Percentiles rank a stretch among this genome's conserved stretches.
phyloP scores from a whole-genome alignment of 37 sponge, comb jelly and placozoan species.

The Chondrosia reniformis region DNA sequence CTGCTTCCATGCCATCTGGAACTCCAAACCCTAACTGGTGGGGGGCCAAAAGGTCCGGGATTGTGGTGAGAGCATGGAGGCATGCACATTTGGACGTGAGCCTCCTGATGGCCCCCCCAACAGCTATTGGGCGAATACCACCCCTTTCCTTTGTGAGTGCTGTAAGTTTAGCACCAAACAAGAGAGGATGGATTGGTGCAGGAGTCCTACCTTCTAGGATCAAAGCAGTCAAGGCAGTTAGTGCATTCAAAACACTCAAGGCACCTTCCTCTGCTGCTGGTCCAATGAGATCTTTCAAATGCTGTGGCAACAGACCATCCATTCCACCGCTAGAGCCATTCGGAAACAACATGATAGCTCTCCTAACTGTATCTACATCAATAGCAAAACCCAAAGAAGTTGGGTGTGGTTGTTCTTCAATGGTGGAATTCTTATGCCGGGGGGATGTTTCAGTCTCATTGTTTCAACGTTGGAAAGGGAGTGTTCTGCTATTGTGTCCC shows the following conservation, averaged over 20 bases:
- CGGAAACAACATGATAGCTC: neutral
- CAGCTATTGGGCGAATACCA: conserved; percentile 41
- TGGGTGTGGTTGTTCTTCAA: neutral
- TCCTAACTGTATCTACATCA: neutral
- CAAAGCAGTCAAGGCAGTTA: conserved; percentile 18
- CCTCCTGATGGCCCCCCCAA: conserved; percentile 25
- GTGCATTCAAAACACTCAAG: neutral
- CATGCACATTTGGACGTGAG: conserved; percentile 31
- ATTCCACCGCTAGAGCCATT: conserved; percentile 31
- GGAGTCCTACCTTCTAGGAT: conserved; percentile 25
- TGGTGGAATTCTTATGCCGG: neutral
- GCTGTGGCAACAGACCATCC: conserved; percentile 39
- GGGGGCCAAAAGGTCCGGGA: neutral
- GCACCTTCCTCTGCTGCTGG: conserved; percentile 13
- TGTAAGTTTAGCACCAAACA: conserved; percentile 33
- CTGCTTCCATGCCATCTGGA: neutral
- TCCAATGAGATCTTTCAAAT: conserved; percentile 29
- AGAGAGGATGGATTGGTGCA: conserved; percentile 13
- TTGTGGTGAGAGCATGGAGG: conserved; percentile 18
- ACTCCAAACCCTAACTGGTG: neutral
- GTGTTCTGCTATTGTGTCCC: neutral
- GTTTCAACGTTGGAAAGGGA: neutral
- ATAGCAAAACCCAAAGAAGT: neutral
- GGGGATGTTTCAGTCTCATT: neutral
- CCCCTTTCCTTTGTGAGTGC: conserved; percentile 32